phyloP scores from a whole-genome alignment of 2,797 vertebrate species.

The Alcedo quadribrachys region DNA sequence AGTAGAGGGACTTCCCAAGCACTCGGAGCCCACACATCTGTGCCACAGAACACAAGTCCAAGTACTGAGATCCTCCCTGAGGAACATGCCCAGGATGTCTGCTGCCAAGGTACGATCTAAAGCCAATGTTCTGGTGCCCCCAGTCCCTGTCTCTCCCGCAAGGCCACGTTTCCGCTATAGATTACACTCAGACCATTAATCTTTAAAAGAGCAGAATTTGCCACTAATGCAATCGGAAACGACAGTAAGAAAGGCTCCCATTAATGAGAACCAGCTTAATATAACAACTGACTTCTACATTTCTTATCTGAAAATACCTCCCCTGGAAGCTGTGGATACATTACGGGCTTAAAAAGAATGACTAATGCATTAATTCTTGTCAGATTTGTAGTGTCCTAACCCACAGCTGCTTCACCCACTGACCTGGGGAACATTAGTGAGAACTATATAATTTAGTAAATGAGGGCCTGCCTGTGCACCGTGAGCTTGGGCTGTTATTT shows the following conservation, averaged over 20 bases:
- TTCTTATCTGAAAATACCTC: conserved; percentile 72
- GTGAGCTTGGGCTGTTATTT: conserved; percentile 34
- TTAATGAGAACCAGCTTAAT: conserved; percentile 65
- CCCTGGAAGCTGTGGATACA: conserved; percentile 66
- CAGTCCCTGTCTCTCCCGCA: neutral
- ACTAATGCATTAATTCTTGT: conserved; percentile 69
- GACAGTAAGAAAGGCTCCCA: conserved; percentile 3
- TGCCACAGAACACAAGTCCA: neutral
- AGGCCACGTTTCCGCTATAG: neutral
- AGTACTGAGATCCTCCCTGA: neutral
- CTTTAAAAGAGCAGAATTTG: conserved; percentile 55
- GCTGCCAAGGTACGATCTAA: neutral
- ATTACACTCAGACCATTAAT: conserved; percentile 48
- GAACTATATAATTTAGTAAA: conserved; percentile 43
- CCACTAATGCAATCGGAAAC: conserved; percentile 57
- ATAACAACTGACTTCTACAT: conserved; percentile 48
- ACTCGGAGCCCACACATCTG: rapidly evolving
- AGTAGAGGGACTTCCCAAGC: neutral
- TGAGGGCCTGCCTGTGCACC: neutral
- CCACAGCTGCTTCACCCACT: conserved; percentile 59
- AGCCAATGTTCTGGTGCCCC: neutral
- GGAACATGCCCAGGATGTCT: neutral
- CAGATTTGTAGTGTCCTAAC: conserved; percentile 67
- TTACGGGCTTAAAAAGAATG: conserved; percentile 66
- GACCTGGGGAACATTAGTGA: conserved; percentile 52